Base-by-base conservation (phyloP, 2,797 vertebrate species). In the Sebastes nivosus region DNA sequence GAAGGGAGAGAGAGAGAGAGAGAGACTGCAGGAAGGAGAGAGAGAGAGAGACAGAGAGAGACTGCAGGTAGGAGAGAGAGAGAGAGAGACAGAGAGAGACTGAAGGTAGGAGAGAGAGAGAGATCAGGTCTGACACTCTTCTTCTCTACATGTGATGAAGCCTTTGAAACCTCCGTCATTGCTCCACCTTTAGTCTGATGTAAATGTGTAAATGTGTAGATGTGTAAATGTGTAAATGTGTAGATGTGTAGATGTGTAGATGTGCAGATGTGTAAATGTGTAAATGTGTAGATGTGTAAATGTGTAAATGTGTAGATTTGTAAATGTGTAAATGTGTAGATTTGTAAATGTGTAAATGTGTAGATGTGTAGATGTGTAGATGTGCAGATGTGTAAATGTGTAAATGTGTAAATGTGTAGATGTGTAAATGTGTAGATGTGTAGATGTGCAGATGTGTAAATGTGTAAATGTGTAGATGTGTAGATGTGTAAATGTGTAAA, bases 41-140 rank as follows among this genome's bases (percentile, higher is more conserved):
- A 30, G 82, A 16, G 88, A 91, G 87, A 88, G 81, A 10, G 79
- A n/a, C n/a, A n/a, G n/a, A 77, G 82, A 27, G 71, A 77, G 82
- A 16, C 85, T 80, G 88, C 85, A 89, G 90, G 89, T 1, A 4
- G 4, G 27, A 29, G 24, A 24, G 27, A 90, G 30, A 32, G 30
- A 32, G 30, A 32, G 30, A 32, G 6, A 32, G 6, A 7, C 8
- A 32, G 30, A 32, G 7, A 9, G 30, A 72, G 88, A 24, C 24
- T 24, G 24, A 2, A 24, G 2, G 24, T 2, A 24, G 24, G 2
- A 91, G 87, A 87, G 80, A 10, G 79, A 77, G 80, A 30, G 71
- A 87, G 81, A 16, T 34, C 32, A 80, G 22, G 22, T 10, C 9
- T 42, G 36, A 24, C 30, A 12, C 14, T 52, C 12, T 54, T 32